Base-by-base conservation (phyloP, 2,888 invertebrate species). In the Hyposoter dolosus region DNA sequence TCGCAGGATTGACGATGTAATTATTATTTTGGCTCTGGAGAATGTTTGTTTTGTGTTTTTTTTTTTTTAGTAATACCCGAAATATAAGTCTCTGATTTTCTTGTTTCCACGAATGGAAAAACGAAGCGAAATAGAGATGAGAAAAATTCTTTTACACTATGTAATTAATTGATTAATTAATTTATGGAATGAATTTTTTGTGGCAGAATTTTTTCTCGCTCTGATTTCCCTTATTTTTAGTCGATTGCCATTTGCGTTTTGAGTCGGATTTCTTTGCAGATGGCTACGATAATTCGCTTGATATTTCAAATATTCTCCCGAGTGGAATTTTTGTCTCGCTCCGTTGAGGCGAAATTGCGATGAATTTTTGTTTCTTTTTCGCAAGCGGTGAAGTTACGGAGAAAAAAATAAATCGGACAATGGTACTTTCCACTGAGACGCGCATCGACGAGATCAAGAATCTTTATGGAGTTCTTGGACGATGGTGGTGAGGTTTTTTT, bases 401-500 rank as follows among this genome's bases (percentile, higher is more conserved):
- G 79, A 71, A 74, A 76, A 50, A 60, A 43, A 76, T 60, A 28
- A 83, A 83, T 83, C 78, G 68, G 68, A 74, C 68, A 78, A 84
- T 84, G 77, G 85, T 79, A 82, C 65, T 78, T 82, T 78, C 77
- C 81, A 80, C 69, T 72, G 47, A 69, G 76, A 84, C 77, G 76
- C 71, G 72, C 72, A 72, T 75, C 77, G 83, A 83, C 78, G 75
- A 63, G 66, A 50, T 19, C 65, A 68, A 72, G 19, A 68, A 35
- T 75, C n/a, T 74, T 35, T 71, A 43, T 72, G 60, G 40, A 72
- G 50, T 72, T 66, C 23, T 40, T 60, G 75, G 45, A 82, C 68
- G 82, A 71, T 53, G 68, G 17, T 71, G 79, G 45, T 50, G 76
- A 60, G 19, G 74, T 32, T 65, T 83, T 69, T 78, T 50, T 77